phyloP scores from a whole-genome alignment of 2,797 vertebrate genomes.

The Oreonectes daqikongensis region DNA sequence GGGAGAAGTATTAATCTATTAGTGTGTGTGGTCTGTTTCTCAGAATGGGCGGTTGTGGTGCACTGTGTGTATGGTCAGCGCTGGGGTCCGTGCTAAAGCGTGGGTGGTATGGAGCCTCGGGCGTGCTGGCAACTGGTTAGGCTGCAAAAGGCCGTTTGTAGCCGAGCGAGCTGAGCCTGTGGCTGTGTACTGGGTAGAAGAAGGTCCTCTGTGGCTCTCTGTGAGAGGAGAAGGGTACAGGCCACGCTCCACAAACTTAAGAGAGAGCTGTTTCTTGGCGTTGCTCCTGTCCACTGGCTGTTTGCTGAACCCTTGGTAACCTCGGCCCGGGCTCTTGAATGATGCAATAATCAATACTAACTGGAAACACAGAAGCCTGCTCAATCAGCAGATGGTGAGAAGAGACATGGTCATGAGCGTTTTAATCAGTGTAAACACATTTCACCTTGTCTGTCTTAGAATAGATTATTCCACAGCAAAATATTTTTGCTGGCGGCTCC shows the following conservation, averaged over 20 bases:
- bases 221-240: constrained; percentile 44
- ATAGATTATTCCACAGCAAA: constrained; percentile 46
- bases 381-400: constrained; percentile 50
- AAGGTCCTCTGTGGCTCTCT: constrained; percentile 46
- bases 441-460: constrained; percentile 38
- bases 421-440: constrained; percentile 52
- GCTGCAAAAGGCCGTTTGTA: constrained; percentile 54
- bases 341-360: constrained; percentile 74
- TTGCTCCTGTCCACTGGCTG: constrained; percentile 75
- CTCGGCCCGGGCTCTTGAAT: constrained; percentile 57
- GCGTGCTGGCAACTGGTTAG: constrained; percentile 52
- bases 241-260: constrained; percentile 53
- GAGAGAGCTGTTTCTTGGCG: constrained; percentile 53
- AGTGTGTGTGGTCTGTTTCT: constrained; percentile 44
- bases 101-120: constrained; percentile 59
- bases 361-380: constrained; percentile 63
- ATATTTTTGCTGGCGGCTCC: constrained; percentile 16
- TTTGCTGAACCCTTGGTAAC: constrained; percentile 73
- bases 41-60: constrained; percentile 22
- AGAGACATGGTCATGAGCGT: constrained; percentile 36
- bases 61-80: constrained; percentile 46
- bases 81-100: constrained; percentile 48
- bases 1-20: constrained; percentile 44
- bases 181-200: constrained; percentile 50
- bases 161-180: constrained; percentile 56